Evolutionary conservation across 1,140 invertebrate genomes (phyloP), one percentile per base, ranked within the genome.

Genomic region (Hypsibius dujardini): DNA sequence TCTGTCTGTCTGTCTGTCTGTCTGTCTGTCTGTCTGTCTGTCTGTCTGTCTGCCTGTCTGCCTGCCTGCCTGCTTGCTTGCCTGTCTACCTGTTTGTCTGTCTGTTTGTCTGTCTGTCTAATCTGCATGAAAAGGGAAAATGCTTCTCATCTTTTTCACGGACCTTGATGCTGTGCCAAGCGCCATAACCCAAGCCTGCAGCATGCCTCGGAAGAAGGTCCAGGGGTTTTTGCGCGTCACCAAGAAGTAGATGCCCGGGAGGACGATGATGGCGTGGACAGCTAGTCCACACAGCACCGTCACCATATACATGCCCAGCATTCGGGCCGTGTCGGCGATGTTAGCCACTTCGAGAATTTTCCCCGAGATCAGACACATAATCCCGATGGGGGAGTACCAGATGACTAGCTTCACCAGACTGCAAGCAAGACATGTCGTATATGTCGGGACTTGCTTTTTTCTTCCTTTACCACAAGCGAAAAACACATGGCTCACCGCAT

Each of bases 321-420:
- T 86, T 12, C 90, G 88, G 67, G 91, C 84, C 62, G 93, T 84
- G 1, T 87, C 86, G 0, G 82, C 83, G 73, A 94, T 87, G 72
- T 90, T 88, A 7, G 87, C 83, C 77, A 93, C 93, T 76, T 89
- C 89, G 75, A 95, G 82, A 70, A 95, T 87, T 79, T 95, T 93
- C 46, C 88, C 87, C 2, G 88, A 86, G 62, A 95, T 89, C 62
- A 96, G 82, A 79, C 93, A 95, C 70, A 88, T 86, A 1, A 96
- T 91, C 73, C 92, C 92, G 40, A 95, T 79, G 0, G 92, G 93
- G 46, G 92, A 95, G 72, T 93, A 82, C 89, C 91, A 94, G 78
- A 28, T 77, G 70, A 50, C 67, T 71, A 71, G n/a, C 28, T 67
- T 70, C n/a, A 1, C 50, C 70, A 47, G n/a, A n/a, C n/a, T n/a